These are phyloP conservation scores for Augiades crinisus DNA, from an alignment of 2,888 invertebrate species.

Conservation along the genomic window DNA sequence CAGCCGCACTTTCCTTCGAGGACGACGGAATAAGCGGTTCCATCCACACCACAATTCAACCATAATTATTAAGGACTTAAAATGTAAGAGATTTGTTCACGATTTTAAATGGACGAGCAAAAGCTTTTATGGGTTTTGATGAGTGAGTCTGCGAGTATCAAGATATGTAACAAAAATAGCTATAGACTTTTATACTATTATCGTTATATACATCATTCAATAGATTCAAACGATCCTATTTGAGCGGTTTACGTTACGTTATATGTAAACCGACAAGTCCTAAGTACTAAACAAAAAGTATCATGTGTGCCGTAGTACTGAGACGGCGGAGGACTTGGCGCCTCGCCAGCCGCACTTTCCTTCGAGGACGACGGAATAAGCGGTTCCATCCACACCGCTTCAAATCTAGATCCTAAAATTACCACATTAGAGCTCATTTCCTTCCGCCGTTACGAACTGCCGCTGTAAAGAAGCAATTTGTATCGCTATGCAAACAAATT, in stretches of 20 bases:
- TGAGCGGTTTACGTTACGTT: background rate
- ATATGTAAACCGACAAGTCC: background rate
- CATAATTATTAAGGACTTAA: no score
- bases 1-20: slow-evolving; percentile 7
- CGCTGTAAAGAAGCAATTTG: slow-evolving; percentile 15
- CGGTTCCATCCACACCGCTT: slow-evolving; percentile 22
- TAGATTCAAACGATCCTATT: background rate
- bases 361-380: slow-evolving; percentile 4
- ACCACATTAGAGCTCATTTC: slow-evolving; percentile 24
- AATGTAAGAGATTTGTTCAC: no score
- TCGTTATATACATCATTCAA: background rate
- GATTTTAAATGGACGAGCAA: no score
- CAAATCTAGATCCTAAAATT: slow-evolving; percentile 19
- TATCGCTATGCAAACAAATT: background rate
- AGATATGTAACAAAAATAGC: no score
- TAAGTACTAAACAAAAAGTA: slow-evolving; percentile 6
- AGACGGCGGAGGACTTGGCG: slow-evolving; percentile 10
- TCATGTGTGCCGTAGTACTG: background rate
- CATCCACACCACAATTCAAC: slow-evolving; percentile 19
- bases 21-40: slow-evolving; percentile 14
- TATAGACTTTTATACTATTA: no score
- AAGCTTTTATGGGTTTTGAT: no score
- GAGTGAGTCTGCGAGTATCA: no score
- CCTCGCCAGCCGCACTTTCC: slow-evolving; percentile 13
- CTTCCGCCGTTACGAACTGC: slow-evolving; percentile 13